Evolutionary conservation across 1,140 invertebrate genomes (phyloP).

Genomic region (Camponotus vicinus): DNA sequence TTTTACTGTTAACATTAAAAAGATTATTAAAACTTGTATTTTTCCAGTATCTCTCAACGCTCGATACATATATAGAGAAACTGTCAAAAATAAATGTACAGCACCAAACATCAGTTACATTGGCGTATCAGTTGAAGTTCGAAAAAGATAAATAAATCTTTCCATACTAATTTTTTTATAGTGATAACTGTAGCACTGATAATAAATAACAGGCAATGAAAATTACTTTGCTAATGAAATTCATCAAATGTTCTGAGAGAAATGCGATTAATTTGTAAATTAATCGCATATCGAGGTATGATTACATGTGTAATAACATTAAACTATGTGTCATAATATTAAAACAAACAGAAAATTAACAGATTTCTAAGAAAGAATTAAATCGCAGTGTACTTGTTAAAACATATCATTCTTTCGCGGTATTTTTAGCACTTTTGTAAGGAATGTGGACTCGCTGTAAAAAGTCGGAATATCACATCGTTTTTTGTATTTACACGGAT

Average conservation of each 20-base stretch:
- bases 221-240: neutral
- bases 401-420: neutral
- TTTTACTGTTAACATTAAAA: neutral
- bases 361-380: neutral
- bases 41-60: neutral
- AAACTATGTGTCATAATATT: neutral
- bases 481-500: neutral
- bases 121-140: neutral
- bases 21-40: constrained; percentile 37
- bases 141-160: neutral
- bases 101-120: neutral
- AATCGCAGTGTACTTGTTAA: neutral
- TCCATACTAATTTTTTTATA: neutral
- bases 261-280: constrained; percentile 10
- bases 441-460: neutral
- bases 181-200: neutral
- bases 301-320: constrained; percentile 17
- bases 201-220: neutral
- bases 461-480: neutral
- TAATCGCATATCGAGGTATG: neutral
- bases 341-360: neutral
- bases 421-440: neutral
- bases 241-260: neutral
- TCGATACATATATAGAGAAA: no score
- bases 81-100: neutral